A percentile compares a stretch with the other conserved stretches of the same genome.
These are phyloP conservation scores for Catagonus wagneri DNA, from an alignment of 2,113 vertebrate genomes.

Conservation along the genomic window DNA sequence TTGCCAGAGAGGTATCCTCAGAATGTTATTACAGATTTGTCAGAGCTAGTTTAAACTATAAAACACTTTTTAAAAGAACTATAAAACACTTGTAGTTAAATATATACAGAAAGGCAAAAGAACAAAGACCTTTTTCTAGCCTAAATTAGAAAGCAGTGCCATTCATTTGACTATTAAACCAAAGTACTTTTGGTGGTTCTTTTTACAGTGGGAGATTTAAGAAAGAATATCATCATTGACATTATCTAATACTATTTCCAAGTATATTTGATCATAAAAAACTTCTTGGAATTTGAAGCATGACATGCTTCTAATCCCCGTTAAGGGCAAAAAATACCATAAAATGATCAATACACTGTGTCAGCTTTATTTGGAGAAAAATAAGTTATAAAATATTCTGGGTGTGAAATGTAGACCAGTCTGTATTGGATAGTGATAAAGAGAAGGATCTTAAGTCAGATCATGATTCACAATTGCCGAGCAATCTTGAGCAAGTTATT, in stretches of 20 bases:
- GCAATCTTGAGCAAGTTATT: not conserved
- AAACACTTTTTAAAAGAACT: not conserved
- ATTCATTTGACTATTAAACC: conserved; percentile 29
- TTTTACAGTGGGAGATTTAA: conserved; percentile 76
- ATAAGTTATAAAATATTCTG: not conserved
- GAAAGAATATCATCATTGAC: not conserved
- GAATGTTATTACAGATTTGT: conserved; percentile 56
- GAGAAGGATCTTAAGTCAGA: not conserved
- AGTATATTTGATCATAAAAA: conserved; percentile 72
- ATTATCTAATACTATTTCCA: conserved; percentile 38
- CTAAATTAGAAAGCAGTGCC: conserved; percentile 45
- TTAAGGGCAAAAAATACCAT: conserved; percentile 20
- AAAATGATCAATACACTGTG: not conserved
- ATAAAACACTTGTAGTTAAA: not conserved
- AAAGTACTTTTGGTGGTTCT: conserved; percentile 46
- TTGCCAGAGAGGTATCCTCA: conserved; percentile 70
- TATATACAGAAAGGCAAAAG: conserved; percentile 54
- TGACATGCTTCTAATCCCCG: conserved; percentile 17
- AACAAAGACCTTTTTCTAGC: conserved; percentile 66
- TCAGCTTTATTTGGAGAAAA: conserved; percentile 34
- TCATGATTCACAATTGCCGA: not conserved
- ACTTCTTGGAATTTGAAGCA: conserved; percentile 55
- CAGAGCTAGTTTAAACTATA: conserved; percentile 32
- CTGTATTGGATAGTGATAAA: not conserved
- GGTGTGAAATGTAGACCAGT: not conserved